Evolutionary conservation across 2,113 vertebrate genomes (phyloP), one percentile per base, ranked within the genome.

Genomic region (Cygnus atratus): DNA sequence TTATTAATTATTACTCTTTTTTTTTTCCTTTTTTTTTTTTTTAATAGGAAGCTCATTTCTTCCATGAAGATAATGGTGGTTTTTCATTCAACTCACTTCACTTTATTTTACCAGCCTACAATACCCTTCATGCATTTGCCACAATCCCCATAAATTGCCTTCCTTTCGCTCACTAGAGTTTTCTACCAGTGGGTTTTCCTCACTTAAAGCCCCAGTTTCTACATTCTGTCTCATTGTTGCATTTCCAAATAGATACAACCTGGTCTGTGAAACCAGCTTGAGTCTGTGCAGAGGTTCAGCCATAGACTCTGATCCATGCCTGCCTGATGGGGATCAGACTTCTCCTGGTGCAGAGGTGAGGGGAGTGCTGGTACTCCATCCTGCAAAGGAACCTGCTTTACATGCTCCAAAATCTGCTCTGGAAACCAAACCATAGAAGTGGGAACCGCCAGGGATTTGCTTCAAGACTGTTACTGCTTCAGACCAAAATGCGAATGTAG

Each of bases 1-100:
- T 92, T 91, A 92, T 84, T 95, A 97, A 97, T 91, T 96, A 97
- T 94, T 97, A 95, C 52, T 92, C 29, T 83, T 83, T 94, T 96
- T 91, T 48, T 48, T 95, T n/a, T 81, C 81, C 93, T 96, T 91
- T 94, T 96, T 91, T 94, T n/a, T 83, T 83, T 94, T 96, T 91
- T 97, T 84, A 97, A 96, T 97, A 94, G 83, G 79, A 96, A 86
- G 71, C 55, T 95, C 35, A 85, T 89, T 97, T 97, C 84, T 89
- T 95, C 85, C 88, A 89, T 92, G 94, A 96, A 94, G 33, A 73
- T 94, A 95, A 96, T 92, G 35, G 80, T 87, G 66, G 16, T 88
- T 97, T 92, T 97, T 96, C 94, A 76, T 55, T 96, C 54, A 43
- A 92, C 87, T 84, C 78, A 96, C 72, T 91, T 95, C 52, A 81